A percentile compares a stretch with the other conserved stretches of the same genome.
These are phyloP conservation scores for Lochmaea capreae DNA, from an alignment of 2,888 invertebrate species.

Conservation along the genomic window DNA sequence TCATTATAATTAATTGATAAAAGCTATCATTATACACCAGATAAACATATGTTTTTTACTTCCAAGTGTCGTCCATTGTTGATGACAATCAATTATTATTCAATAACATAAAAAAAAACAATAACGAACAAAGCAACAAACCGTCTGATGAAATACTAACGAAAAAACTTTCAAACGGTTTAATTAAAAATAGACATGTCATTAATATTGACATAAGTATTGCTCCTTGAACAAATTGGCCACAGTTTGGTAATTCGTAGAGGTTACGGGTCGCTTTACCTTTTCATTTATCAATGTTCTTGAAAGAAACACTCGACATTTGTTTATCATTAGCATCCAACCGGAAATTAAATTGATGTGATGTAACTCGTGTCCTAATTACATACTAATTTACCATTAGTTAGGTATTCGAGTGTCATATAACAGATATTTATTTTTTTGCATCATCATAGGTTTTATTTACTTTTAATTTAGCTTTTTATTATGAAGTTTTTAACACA, in stretches of 20 bases:
- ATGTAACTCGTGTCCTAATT: background rate
- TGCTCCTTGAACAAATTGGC: background rate
- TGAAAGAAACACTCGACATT: background rate
- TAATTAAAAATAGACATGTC: background rate
- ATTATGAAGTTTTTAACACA: no score
- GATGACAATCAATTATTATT: background rate
- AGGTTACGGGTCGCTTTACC: background rate
- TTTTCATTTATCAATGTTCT: background rate
- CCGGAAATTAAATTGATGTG: background rate
- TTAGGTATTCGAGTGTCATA: background rate
- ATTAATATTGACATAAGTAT: constrained; percentile 11
- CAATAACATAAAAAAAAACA: background rate
- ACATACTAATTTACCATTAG: background rate
- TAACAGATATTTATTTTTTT: background rate
- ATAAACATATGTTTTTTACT: background rate
- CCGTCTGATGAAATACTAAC: background rate
- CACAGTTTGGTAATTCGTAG: background rate
- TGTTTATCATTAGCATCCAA: constrained; percentile 1
- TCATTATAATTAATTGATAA: no score
- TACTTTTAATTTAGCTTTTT: no score
- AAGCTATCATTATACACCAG: no score
- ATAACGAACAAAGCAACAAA: background rate
- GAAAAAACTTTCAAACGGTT: background rate
- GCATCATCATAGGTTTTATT: no score
- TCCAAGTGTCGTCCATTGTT: background rate